Evolutionary conservation across 2,888 invertebrate species (phyloP), one percentile per base, ranked within the genome.

Genomic region (Auanema sp.): DNA sequence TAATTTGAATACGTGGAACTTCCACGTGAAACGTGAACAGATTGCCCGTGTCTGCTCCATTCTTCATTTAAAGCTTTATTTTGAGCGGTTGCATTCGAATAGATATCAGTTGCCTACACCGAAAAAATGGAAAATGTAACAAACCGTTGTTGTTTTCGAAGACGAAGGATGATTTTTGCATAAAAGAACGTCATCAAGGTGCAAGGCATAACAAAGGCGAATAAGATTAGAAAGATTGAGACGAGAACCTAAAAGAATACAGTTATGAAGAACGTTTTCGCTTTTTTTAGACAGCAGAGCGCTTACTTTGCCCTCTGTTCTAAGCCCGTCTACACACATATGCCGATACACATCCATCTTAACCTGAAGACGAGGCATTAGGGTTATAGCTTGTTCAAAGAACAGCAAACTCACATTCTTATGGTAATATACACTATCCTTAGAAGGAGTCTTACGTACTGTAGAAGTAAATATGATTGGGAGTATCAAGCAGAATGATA

Each of bases 151-250:
- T 76, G 76, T 56, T 60, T 51, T 25, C 71, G 60, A 16, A 76
- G 59, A 16, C 73, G 63, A n/a, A 75, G 54, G 10, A 71, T 65
- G 11, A 76, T 76, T 60, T 65, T 67, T 8, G 68, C 69, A 59
- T 76, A 76, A 61, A 75, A 76, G 64, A 65, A 72, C 8, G 71
- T 70, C 14, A 76, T 57, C 6, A 71, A 61, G 57, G 71, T 69
- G 58, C 75, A 72, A 10, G 76, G 76, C 14, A 76, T 53, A 6
- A 75, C 47, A 55, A 76, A 76, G 1, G 73, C 72, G 23, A 72
- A 71, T 16, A 75, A 23, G 18, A 70, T 63, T n/a, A 72, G 50
- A 51, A 69, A 68, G 3, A 65, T 63, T 12, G 66, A 65, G 14
- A 71, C 69, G 55, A 65, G 63, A 14, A 71, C 14, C 62, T 62